A percentile compares a stretch with the other conserved stretches of the same genome.
Conservation (phyloP, 2,113 vertebrate genomes). For the Elachura formosa region DNA sequence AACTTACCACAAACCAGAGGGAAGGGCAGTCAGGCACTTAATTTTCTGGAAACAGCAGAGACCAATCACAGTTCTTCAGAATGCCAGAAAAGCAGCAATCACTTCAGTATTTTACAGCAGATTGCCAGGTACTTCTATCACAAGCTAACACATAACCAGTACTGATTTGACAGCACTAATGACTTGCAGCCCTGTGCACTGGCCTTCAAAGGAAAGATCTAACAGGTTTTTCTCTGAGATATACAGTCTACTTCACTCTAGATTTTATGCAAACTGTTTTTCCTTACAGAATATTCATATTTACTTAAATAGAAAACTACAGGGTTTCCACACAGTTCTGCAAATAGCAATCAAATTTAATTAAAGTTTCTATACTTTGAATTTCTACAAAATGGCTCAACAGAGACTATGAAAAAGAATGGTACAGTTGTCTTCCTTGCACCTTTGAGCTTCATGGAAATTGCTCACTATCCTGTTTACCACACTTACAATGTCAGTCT, state of each 20-base stretch:
- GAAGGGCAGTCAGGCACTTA: background rate
- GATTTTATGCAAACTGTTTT: background rate
- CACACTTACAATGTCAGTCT: background rate
- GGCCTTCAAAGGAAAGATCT: background rate
- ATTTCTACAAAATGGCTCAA: background rate
- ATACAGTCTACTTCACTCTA: background rate
- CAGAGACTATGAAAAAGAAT: background rate
- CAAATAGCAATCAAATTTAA: background rate
- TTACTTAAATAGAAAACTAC: background rate
- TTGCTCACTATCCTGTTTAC: background rate
- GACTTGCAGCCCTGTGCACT: background rate
- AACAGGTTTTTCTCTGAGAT: background rate
- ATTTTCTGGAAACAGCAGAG: background rate
- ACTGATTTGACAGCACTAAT: background rate
- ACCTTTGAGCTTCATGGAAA: background rate
- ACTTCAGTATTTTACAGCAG: background rate
- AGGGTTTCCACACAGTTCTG: background rate
- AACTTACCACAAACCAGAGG: background rate
- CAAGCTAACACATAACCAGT: rapidly evolving
- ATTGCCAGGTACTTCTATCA: background rate
- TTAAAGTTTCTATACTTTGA: background rate
- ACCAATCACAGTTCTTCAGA: background rate
- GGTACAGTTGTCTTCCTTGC: background rate
- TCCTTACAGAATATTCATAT: background rate
- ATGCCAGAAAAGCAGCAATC: background rate